Evolutionary conservation across 2,888 invertebrate genomes (phyloP).

Genomic region (Cheilosia variabilis): DNA sequence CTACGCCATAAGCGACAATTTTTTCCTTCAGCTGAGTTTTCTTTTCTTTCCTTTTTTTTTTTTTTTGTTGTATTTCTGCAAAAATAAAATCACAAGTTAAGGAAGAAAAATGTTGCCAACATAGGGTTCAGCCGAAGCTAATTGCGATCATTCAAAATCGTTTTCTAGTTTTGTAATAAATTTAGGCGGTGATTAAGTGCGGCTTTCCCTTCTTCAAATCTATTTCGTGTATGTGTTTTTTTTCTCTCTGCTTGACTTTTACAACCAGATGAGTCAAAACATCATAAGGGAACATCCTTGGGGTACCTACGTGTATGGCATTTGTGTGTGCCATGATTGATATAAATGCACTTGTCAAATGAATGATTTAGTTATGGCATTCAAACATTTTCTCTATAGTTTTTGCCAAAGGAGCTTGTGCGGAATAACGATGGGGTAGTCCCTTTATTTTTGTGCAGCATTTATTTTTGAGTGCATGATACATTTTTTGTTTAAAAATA

Average conservation of each 20-base stretch:
- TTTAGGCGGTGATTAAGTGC: slow-evolving; percentile 69
- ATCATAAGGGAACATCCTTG: slow-evolving; percentile 54
- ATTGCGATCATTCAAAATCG: slow-evolving; percentile 72
- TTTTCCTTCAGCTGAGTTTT: neutral
- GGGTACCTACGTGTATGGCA: slow-evolving; percentile 46
- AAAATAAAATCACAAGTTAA: slow-evolving; percentile 3
- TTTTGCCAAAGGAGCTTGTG: slow-evolving; percentile 17
- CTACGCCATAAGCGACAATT: slow-evolving; percentile 40
- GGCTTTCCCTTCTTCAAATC: slow-evolving; percentile 23
- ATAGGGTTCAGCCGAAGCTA: slow-evolving; percentile 56
- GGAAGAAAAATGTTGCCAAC: slow-evolving; percentile 52
- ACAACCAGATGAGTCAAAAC: slow-evolving; percentile 54
- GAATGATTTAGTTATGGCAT: slow-evolving; percentile 47
- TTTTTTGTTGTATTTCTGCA: slow-evolving; percentile 25
- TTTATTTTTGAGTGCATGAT: slow-evolving; percentile 41
- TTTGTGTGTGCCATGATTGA: slow-evolving; percentile 63
- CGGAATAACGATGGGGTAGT: slow-evolving; percentile 1
- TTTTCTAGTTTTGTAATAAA: slow-evolving; percentile 66
- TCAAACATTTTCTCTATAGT: slow-evolving; percentile 20
- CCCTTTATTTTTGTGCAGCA: slow-evolving; percentile 24
- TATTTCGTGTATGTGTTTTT: slow-evolving; percentile 28
- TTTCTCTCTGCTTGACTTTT: slow-evolving; percentile 3
- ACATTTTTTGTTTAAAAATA: slow-evolving; percentile 49
- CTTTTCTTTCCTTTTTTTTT: neutral
- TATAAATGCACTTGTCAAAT: slow-evolving; percentile 70